A percentile compares a stretch with the other conserved stretches of the same genome.
Conservation (phyloP, 2,113 vertebrate genomes). For the Pelecanoides urinatrix region DNA sequence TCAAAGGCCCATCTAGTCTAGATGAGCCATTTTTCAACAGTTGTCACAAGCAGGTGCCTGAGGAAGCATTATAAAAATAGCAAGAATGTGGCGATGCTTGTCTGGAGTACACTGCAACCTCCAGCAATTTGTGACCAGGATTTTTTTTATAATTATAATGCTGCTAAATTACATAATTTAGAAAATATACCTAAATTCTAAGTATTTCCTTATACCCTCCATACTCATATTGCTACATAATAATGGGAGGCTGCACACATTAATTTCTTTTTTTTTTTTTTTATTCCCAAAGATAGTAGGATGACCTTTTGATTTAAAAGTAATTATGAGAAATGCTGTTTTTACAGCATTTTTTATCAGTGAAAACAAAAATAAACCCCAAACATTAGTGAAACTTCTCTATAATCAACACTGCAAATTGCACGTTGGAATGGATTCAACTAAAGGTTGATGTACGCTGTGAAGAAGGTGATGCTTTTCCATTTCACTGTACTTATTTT, state of each 20-base stretch:
- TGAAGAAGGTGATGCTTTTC: background rate
- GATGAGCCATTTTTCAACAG: background rate
- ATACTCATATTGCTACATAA: background rate
- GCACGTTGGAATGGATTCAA: background rate
- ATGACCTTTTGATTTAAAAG: background rate
- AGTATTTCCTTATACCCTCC: background rate
- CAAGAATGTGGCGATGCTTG: background rate
- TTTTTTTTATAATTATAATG: background rate
- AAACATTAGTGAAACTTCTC: background rate
- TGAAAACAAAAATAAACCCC: background rate
- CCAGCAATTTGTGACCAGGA: background rate
- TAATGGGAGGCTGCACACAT: background rate
- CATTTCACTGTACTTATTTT: background rate
- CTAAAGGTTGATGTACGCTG: background rate
- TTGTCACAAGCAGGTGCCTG: background rate
- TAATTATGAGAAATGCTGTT: background rate
- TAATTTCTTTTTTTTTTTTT: background rate
- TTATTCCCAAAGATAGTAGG: background rate
- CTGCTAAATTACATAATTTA: background rate
- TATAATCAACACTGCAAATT: background rate
- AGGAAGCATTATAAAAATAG: background rate
- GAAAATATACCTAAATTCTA: background rate
- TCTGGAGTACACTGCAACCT: background rate
- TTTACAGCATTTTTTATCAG: background rate
- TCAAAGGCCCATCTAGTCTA: background rate